Conservation (phyloP, 2,113 vertebrate species). For the Hippocampus comes region DNA sequence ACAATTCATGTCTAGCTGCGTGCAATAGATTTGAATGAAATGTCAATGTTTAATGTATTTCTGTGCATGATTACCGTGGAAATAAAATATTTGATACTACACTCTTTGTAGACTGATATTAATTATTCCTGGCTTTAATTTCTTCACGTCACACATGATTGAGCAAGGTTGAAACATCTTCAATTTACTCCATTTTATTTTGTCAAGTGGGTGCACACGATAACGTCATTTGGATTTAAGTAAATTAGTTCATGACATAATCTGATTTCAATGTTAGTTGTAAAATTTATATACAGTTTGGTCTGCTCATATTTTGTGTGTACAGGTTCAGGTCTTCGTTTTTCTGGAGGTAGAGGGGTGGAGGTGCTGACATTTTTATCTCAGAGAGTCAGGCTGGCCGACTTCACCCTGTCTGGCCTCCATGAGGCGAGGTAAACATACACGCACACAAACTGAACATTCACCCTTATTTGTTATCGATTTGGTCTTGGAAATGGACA, state of each 20-base stretch:
- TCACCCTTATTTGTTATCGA: background rate
- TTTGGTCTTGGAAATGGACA: background rate
- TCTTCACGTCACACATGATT: no score
- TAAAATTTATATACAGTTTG: background rate
- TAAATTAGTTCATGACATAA: no score
- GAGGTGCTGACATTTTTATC: constrained; percentile 53
- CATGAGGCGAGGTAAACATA: constrained; percentile 30
- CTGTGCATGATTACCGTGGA: background rate
- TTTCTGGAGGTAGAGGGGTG: background rate
- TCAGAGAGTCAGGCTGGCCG: constrained; percentile 44
- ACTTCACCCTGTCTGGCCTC: constrained; percentile 41
- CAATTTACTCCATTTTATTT: no score
- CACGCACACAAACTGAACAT: background rate
- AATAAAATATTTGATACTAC: background rate
- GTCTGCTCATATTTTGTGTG: constrained; percentile 4
- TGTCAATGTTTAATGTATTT: background rate
- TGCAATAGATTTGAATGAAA: background rate
- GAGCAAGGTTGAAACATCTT: no score
- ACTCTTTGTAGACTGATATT: background rate
- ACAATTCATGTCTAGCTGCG: background rate
- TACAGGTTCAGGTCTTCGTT: background rate
- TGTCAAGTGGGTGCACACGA: no score
- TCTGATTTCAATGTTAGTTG: background rate
- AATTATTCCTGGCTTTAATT: no score
- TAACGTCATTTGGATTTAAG: no score